A percentile compares a stretch with the other conserved stretches of the same genome.
These are phyloP conservation scores for Trachops cirrhosus DNA, from an alignment of 2,797 vertebrate species.

Conservation along the genomic window DNA sequence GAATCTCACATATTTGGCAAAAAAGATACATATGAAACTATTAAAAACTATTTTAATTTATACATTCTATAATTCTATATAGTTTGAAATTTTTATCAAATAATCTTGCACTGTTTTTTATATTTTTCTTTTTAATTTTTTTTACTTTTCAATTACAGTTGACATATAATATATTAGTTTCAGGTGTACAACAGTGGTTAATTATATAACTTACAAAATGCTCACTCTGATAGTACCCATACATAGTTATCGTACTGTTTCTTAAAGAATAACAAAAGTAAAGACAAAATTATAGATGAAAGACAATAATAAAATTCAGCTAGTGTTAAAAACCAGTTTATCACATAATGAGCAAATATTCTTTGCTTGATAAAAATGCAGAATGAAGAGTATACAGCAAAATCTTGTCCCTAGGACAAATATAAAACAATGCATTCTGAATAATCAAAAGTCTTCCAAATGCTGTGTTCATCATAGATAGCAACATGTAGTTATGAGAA, in stretches of 20 bases:
- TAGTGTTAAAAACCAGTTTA: neutral
- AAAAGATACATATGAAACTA: neutral
- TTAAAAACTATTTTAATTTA: neutral
- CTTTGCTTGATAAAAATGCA: neutral
- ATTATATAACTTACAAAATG: neutral
- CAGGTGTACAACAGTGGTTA: neutral
- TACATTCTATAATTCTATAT: neutral
- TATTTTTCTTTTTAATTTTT: neutral
- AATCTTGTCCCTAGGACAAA: neutral
- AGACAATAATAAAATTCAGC: neutral
- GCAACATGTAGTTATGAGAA: neutral
- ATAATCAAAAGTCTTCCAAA: constrained; percentile 8
- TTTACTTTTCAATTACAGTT: neutral
- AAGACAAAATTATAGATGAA: neutral
- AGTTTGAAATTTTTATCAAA: neutral
- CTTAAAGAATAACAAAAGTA: neutral
- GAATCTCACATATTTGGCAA: neutral
- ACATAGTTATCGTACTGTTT: neutral
- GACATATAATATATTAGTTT: neutral
- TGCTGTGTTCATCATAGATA: neutral
- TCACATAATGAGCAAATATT: neutral
- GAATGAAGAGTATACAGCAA: neutral
- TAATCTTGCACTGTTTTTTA: neutral
- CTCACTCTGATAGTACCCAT: neutral
- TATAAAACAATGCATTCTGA: neutral